Evolutionary conservation across 2,888 invertebrate species (phyloP), one percentile per base, ranked within the genome.

Genomic region (Ectropis crepuscularia): DNA sequence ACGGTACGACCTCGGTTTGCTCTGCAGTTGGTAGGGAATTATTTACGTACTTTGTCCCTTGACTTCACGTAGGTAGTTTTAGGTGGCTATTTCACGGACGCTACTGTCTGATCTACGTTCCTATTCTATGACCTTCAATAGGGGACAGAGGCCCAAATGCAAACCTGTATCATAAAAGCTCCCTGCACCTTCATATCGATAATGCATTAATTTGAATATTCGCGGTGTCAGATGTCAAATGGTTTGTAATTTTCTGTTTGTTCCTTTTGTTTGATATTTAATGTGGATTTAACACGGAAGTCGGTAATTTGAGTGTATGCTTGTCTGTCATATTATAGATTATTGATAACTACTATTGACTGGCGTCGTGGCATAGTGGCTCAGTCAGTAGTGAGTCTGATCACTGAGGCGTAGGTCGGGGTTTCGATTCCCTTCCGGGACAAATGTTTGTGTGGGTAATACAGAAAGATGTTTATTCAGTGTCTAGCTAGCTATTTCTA

Each of bases 121-220:
- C 48, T 54, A 61, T 54, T 72, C 70, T 57, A 63, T 65, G 41
- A 2, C 47, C 6, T 4, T 7, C 68, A 12, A 8, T 8, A 57
- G 38, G 10, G 54, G 11, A 57, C 61, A 65, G 66, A 65, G 55
- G 70, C 58, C 60, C 68, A 42, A 65, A 61, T 57, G 6, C 41
- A 57, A 51, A 61, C 60, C 42, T 37, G 73, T 67, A 88, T 83
- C 81, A 84, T 83, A 86, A 86, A 85, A 78, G 78, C 81, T 79
- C 85, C 88, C 87, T 87, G 89, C 88, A 86, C 89, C 86, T 88
- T 85, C 81, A 75, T 87, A 91, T 92, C 83, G 89, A 86, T 91
- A 92, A 92, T 90, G 89, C 92, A 89, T 90, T 92, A 92, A 92
- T 92, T 92, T 91, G 89, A 91, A 92, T 91, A 92, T 92, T 92